These are phyloP conservation scores for Scaptodrosophila latifasciaeformis DNA, from an alignment of 2,888 invertebrate genomes.

Conservation along the genomic window DNA sequence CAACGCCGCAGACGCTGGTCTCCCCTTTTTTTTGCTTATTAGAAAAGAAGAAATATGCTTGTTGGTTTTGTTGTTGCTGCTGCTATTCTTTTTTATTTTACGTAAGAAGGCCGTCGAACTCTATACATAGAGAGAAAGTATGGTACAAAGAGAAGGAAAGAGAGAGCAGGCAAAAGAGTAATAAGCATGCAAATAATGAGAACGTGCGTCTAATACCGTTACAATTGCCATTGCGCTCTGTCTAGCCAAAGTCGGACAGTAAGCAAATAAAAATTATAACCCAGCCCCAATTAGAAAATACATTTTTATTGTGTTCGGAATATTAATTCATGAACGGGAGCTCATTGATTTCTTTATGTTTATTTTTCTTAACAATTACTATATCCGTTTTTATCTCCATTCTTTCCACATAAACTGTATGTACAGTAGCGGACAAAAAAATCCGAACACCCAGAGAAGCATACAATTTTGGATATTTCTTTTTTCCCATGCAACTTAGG, in stretches of 20 bases:
- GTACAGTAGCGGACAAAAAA: too few species aligned
- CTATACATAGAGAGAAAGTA: conserved; percentile 30
- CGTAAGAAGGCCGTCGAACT: conserved; percentile 68
- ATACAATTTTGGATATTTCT: too few species aligned
- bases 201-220: conserved; percentile 55
- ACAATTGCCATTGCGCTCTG: conserved; percentile 60
- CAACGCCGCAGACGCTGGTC: conserved; percentile 37
- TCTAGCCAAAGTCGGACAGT: too few species aligned
- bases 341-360: too few species aligned
- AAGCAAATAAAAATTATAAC: too few species aligned
- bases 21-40: conserved; percentile 44
- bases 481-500: too few species aligned
- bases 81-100: conserved; percentile 56
- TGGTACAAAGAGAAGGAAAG: not conserved
- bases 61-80: conserved; percentile 22
- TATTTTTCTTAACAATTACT: too few species aligned
- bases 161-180: conserved; percentile 44
- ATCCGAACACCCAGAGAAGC: too few species aligned
- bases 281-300: conserved; percentile 48
- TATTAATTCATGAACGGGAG: too few species aligned
- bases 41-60: conserved; percentile 44
- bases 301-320: too few species aligned
- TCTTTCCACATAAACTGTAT: too few species aligned
- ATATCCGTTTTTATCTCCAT: too few species aligned
- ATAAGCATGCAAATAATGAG: conserved; percentile 48